Evolutionary conservation across 35 echinoderm and acorn worm species (phyloP), one percentile per base, ranked within the genome.

Genomic region (Apostichopus japonicus): DNA sequence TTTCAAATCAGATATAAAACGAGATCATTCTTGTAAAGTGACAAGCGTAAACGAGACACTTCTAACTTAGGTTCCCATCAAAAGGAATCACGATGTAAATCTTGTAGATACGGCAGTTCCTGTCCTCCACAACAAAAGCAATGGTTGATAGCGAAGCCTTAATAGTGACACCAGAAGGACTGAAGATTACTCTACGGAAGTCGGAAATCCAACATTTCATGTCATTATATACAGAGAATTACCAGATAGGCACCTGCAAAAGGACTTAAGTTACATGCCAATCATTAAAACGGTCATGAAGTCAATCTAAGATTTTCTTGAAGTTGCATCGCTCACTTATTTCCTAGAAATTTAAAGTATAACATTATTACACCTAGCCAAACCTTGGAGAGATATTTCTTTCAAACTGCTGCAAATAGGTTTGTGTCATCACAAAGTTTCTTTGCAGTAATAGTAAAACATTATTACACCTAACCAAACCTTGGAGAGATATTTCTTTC

Each of bases 341-440:
- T 75, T 75, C 71, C 7, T 75, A 75, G 21, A 75, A 75, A 75
- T 75, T 75, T 75, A 75, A 75, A 75, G 17, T 75, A 19, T 23
- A 75, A 75, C 71, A 75, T 7, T 19, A 7, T 5, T 61, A 61
- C 57, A 10, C 8, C 8, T 61, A 61, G 8, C 13, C 57, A 61
- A 61, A 10, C 57, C 13, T 61, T 61, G 57, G 5, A 44, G 33
- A 44, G 2, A 44, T 44, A 44, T 44, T 44, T 44, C 33, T 44
- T 13, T 13, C 57, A 61, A 61, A 61, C 0, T 61, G 0, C 57
- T 61, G 57, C 4, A 61, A 61, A 61, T 61, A 61, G 7, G 33
- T 44, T 44, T 44, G 33, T 44, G 0, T 4, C 33, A 44, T 44
- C 0, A 44, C 33, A 44, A 44, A 44, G 33, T 44, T 44, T 33